phyloP scores from a whole-genome alignment of 2,113 vertebrate species.

The Ivindomyrus marchei region DNA sequence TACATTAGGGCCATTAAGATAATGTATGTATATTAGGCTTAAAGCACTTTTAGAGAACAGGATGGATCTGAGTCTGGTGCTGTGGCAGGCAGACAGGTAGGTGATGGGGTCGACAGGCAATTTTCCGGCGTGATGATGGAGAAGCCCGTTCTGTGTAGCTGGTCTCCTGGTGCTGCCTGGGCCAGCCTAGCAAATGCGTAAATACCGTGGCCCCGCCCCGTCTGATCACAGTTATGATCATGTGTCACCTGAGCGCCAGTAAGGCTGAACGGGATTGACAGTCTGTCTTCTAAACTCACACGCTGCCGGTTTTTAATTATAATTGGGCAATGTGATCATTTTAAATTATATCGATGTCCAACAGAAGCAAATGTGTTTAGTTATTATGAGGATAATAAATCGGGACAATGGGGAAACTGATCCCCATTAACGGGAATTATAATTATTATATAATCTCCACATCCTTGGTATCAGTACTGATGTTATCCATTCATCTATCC shows the following conservation, averaged over 20 bases:
- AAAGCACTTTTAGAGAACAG: conserved; percentile 19
- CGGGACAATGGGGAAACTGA: neutral
- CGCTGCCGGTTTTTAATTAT: neutral
- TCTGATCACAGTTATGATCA: neutral
- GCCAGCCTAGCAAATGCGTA: neutral
- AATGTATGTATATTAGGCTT: conserved; percentile 29
- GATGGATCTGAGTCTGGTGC: conserved; percentile 12
- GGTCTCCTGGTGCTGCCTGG: neutral
- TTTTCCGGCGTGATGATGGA: neutral
- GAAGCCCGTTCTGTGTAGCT: neutral
- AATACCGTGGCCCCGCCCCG: neutral
- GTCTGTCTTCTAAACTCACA: neutral
- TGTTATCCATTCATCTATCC: neutral
- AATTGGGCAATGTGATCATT: neutral
- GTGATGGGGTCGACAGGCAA: neutral
- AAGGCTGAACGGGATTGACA: neutral
- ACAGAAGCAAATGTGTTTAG: neutral
- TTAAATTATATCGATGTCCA: neutral
- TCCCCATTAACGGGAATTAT: neutral
- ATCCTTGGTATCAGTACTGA: neutral
- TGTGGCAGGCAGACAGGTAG: neutral
- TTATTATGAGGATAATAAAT: neutral
- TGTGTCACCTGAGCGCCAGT: neutral
- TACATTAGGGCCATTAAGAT: conserved; percentile 48
- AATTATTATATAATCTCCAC: neutral